Evolutionary conservation across 2,113 vertebrate species (phyloP).

Genomic region (Phaethornis superciliosus): DNA sequence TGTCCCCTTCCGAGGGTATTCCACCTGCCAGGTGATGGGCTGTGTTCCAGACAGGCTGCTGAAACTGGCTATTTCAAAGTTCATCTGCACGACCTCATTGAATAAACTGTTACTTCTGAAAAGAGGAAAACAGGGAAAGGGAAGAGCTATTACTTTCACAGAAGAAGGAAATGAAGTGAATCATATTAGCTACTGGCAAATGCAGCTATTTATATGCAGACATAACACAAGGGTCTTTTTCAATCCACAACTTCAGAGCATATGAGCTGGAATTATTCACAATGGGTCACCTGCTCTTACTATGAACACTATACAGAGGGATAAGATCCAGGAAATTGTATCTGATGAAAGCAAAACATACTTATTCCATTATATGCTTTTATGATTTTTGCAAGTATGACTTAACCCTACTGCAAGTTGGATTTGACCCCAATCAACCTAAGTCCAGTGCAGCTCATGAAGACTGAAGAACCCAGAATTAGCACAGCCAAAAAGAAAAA

Average conservation of each 20-base stretch:
- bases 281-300: not conserved
- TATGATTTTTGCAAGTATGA: not conserved
- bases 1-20: conserved; percentile 83
- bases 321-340: not conserved
- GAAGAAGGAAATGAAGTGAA: not conserved
- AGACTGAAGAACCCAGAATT: not conserved
- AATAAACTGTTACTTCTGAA: conserved; percentile 82
- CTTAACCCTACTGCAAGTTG: not conserved
- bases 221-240: not conserved
- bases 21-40: conserved; percentile 93
- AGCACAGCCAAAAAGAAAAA: not conserved
- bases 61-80: conserved; percentile 88
- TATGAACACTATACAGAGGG: not conserved
- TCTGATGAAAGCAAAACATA: not conserved
- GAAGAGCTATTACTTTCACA: not conserved
- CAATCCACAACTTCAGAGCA: not conserved
- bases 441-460: not conserved
- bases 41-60: conserved; percentile 87
- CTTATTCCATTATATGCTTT: not conserved
- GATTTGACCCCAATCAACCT: not conserved
- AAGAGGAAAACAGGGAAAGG: conserved; percentile 10
- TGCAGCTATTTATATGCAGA: not conserved
- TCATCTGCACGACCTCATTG: conserved; percentile 89
- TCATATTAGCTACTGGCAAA: not conserved
- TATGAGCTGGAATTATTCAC: not conserved